Evolutionary conservation across 1,140 invertebrate genomes (phyloP), one percentile per base, ranked within the genome.

Genomic region (Drosophila melanica): DNA sequence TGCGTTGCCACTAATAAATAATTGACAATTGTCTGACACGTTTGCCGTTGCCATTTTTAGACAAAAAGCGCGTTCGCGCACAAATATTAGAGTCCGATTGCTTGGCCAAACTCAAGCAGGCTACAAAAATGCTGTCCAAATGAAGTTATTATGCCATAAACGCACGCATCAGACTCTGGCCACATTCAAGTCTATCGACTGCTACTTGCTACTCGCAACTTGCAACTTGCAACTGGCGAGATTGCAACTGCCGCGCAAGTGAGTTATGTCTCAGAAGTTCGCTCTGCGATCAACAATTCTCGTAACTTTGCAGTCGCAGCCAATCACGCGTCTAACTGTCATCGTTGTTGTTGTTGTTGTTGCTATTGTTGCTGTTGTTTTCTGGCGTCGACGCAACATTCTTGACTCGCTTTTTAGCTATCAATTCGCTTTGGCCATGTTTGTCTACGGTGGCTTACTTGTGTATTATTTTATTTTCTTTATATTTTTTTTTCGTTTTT

Each of bases 71-170:
- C 73, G 54, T 65, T 55, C 53, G 57, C 55, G 64, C 75, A 70
- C 60, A 78, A 78, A 78, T 78, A 78, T 70, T 70, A 57, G 58
- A 64, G 67, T 45, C 35, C 37, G 41, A 55, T 70, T 65, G 64
- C 70, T 51, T 42, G 39, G 27, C 51, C 53, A 72, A 71, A 50
- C 66, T 59, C 30, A 45, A 18, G 12, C 41, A 41, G 79, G 77
- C 57, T 65, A 68, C 77, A 77, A 75, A 80, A 87, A 86, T 73
- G 82, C 68, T 74, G 82, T 78, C 87, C 80, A 90, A 90, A 90
- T 90, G 87, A 90, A 90, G 87, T 90, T 90, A 90, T 90, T 90
- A 90, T 90, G 86, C 87, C 87, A 90, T 90, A 90, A 90, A 77
- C 81, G 87, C 87, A 90, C 87, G 79, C 87, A 90, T 87, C 79